Evolutionary conservation across 2,888 invertebrate species (phyloP), one percentile per base, ranked within the genome.

Genomic region (Nineta flava): DNA sequence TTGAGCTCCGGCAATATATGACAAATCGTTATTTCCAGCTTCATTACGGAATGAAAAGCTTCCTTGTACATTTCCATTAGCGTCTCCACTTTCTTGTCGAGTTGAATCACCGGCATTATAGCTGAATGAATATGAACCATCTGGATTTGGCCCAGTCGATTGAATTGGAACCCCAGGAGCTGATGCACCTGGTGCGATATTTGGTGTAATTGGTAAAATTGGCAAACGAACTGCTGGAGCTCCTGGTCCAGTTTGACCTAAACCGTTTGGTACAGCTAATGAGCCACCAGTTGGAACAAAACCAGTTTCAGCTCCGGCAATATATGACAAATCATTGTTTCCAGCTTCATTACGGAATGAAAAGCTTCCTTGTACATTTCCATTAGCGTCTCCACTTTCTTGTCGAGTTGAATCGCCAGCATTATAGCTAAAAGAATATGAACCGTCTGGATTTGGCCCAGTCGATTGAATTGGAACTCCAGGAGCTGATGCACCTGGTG

Each of bases 351-450:
- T 54, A n/a, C 45, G 50, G 34, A 47, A 55, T 1, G 55, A 48
- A 42, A 51, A 56, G 9, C 45, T 31, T 34, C 55, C 56, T 44
- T 51, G 45, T 2, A 57, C 61, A 54, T 61, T 62, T 42, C 65
- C 65, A 12, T 56, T 51, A 6, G 56, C 55, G 57, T 67, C 66
- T 31, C 60, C 59, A 38, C 58, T 57, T 56, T 65, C 65, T 13
- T 60, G 58, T 21, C 65, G 61, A 15, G 60, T 53, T 50, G 62
- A 62, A 51, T 62, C 61, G 45, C 56, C 60, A 2, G 63, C 61
- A 40, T 56, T 56, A 41, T 61, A 61, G 41, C 59, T 57, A 49
- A 66, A 66, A 31, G 59, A 59, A 44, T 59, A 61, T 1, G 60
- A 59, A 17, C 57, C 60, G 53, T 60, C 60, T 17, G 47, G 12